Conservation (phyloP, 2,888 invertebrate genomes). For the Dasysyrphus albostriatus region DNA sequence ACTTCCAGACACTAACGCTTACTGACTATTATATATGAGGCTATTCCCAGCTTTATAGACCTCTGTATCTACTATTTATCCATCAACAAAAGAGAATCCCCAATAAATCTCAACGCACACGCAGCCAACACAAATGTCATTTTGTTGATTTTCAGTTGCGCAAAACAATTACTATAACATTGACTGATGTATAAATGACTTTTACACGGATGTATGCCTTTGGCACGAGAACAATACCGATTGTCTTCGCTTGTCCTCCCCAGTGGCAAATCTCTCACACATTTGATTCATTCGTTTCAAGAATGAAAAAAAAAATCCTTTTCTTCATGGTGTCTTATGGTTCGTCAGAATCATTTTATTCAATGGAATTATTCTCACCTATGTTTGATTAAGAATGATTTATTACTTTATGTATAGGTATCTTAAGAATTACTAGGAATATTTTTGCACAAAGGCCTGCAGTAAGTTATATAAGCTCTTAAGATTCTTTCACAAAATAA, state of each 20-base stretch:
- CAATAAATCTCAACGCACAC: slow-evolving; percentile 62
- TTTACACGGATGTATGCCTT: slow-evolving; percentile 52
- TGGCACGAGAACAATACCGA: slow-evolving; percentile 68
- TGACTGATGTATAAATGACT: slow-evolving; percentile 73
- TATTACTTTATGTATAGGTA: slow-evolving; percentile 23
- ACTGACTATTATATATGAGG: neutral
- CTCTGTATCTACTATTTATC: neutral
- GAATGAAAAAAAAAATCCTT: slow-evolving; percentile 30
- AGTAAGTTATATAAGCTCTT: slow-evolving; percentile 55
- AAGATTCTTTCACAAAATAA: slow-evolving; percentile 8
- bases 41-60: neutral
- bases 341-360: slow-evolving; percentile 29
- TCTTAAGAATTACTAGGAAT: neutral
- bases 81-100: slow-evolving; percentile 14
- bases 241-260: slow-evolving; percentile 71
- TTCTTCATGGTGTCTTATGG: slow-evolving; percentile 18
- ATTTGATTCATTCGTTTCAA: slow-evolving; percentile 51
- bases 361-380: slow-evolving; percentile 50
- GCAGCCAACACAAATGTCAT: slow-evolving; percentile 42
- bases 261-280: slow-evolving; percentile 50
- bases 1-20: neutral
- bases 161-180: slow-evolving; percentile 65
- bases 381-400: slow-evolving; percentile 71
- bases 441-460: slow-evolving; percentile 24
- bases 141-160: slow-evolving; percentile 75